Evolutionary conservation across 2,888 invertebrate genomes (phyloP).

Genomic region (Catocala sponsa): DNA sequence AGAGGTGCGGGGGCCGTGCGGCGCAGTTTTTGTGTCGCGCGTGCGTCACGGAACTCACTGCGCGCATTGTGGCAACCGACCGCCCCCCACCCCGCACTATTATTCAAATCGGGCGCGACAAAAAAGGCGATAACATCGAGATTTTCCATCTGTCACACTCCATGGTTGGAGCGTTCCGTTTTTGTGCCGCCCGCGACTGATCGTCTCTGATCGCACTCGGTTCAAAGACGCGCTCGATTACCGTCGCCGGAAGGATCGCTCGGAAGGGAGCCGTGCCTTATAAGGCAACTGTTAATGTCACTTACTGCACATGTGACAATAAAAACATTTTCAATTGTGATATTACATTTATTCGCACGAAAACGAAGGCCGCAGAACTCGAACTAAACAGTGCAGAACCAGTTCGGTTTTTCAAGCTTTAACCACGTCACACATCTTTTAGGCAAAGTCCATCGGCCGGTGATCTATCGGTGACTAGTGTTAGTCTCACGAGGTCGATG

Average conservation of each 20-base stretch:
- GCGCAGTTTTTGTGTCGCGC: constrained; percentile 61
- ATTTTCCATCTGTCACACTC: constrained; percentile 63
- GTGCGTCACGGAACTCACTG: constrained; percentile 70
- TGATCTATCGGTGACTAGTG: background rate
- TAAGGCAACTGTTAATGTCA: too few relatives aligned
- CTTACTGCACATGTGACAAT: too few relatives aligned
- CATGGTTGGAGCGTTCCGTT: constrained; percentile 44
- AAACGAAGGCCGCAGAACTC: too few relatives aligned
- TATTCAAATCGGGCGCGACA: constrained; percentile 64
- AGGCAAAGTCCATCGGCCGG: too few relatives aligned
- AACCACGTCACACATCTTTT: too few relatives aligned
- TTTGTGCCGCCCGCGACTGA: constrained; percentile 37
- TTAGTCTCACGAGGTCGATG: background rate
- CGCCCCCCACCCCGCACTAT: constrained; percentile 27
- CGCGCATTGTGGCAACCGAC: constrained; percentile 26
- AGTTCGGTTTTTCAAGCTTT: too few relatives aligned
- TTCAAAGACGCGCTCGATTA: background rate
- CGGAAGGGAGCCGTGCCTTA: background rate
- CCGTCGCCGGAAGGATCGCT: background rate
- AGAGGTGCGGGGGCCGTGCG: constrained; percentile 41
- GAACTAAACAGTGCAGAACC: too few relatives aligned
- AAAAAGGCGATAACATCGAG: constrained; percentile 55
- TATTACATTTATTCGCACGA: too few relatives aligned
- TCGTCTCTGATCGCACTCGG: background rate
- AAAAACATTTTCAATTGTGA: too few relatives aligned